A percentile compares a stretch with the other conserved stretches of the same genome.
Conservation (phyloP, 2,888 invertebrate species). For the Heliconius charithonia region DNA sequence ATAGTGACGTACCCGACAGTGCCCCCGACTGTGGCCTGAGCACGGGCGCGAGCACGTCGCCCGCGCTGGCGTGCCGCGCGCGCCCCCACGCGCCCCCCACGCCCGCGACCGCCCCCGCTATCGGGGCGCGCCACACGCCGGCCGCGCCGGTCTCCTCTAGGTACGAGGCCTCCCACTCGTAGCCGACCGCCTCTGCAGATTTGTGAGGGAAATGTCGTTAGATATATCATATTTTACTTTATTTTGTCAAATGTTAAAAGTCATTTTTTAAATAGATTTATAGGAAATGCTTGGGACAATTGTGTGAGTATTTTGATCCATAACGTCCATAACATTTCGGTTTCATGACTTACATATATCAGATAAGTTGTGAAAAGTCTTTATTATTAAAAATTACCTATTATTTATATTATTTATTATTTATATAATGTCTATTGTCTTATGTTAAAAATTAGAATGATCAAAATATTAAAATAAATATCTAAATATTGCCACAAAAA, state of each 20-base stretch:
- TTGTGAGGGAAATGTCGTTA: background rate
- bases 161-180: conserved; percentile 68
- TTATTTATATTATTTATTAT: too few species aligned
- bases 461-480: too few species aligned
- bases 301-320: too few species aligned
- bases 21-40: conserved; percentile 74
- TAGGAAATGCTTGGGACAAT: too few species aligned
- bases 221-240: background rate
- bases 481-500: too few species aligned
- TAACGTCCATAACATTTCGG: too few species aligned
- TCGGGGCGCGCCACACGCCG: conserved; percentile 46
- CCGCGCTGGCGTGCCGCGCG: conserved; percentile 72
- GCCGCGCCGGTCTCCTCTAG: conserved; percentile 55
- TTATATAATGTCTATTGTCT: too few species aligned
- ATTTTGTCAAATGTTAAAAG: background rate
- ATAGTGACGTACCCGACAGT: conserved; percentile 65
- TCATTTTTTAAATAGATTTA: too few species aligned
- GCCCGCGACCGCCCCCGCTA: conserved; percentile 36
- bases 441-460: too few species aligned
- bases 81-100: conserved; percentile 48
- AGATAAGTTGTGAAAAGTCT: too few species aligned
- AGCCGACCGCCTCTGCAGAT: conserved; percentile 67
- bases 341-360: too few species aligned
- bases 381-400: too few species aligned
- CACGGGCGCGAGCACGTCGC: conserved; percentile 72